Percentiles rank a stretch among this genome's conserved stretches.
phyloP scores from a whole-genome alignment of 2,888 invertebrate genomes.

The Coleophora deauratella region DNA sequence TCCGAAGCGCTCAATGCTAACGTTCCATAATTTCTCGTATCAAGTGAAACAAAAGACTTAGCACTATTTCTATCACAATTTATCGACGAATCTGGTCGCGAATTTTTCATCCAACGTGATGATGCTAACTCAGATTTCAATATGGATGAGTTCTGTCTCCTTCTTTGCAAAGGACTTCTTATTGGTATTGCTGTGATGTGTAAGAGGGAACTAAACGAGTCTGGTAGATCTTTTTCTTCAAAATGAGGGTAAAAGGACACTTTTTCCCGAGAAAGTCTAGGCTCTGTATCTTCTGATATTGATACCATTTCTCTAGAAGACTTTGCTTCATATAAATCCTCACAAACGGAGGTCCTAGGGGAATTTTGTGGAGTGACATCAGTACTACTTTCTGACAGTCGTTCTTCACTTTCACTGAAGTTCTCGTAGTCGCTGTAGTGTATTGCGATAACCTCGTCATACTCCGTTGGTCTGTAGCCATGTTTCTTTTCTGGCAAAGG shows the following conservation, averaged over 20 bases:
- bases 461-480: conserved; percentile 47
- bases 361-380: conserved; percentile 66
- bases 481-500: conserved; percentile 44
- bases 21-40: conserved; percentile 44
- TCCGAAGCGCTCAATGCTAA: conserved; percentile 45
- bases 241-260: conserved; percentile 34
- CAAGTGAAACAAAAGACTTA: conserved; percentile 61
- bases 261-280: conserved; percentile 38
- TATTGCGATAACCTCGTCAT: conserved; percentile 60
- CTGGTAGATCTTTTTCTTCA: conserved; percentile 41
- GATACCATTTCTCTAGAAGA: conserved; percentile 25
- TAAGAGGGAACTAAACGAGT: conserved; percentile 55
- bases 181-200: conserved; percentile 64
- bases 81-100: conserved; percentile 55
- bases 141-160: conserved; percentile 50
- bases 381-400: conserved; percentile 57
- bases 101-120: conserved; percentile 60
- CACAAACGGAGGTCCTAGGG: conserved; percentile 39
- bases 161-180: conserved; percentile 46
- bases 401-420: conserved; percentile 60
- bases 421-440: conserved; percentile 61
- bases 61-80: conserved; percentile 64
- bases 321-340: conserved; percentile 39
- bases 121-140: conserved; percentile 62
- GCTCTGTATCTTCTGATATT: conserved; percentile 22